Evolutionary conservation across 2,888 invertebrate species (phyloP), one percentile per base, ranked within the genome.

Genomic region (Phymatocera aterrima): DNA sequence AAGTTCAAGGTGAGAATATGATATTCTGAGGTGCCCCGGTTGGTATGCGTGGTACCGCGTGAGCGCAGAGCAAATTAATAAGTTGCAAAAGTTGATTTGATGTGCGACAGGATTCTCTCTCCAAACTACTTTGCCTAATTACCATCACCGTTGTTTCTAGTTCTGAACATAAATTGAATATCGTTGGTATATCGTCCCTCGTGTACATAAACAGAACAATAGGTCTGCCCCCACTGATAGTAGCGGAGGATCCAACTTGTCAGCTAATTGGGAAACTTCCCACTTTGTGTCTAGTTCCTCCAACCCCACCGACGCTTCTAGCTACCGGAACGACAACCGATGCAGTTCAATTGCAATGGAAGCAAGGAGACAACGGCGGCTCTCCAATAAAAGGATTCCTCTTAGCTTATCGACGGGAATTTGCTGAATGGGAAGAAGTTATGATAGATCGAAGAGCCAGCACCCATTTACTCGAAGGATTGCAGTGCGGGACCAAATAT

Each of bases 311-410:
- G 2, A 90, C 91, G 34, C 87, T 93, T 1, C 88, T 92, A 4
- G 91, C 92, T 1, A 91, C 92, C 57, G 91, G 92, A 2, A 91
- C 91, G 5, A 92, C 93, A 15, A 91, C 91, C 79, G 92, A 91
- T 79, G 91, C 92, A 0, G 92, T 93, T 0, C 92, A 92, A 60
- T 85, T 93, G 72, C 92, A 93, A 83, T 93, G 93, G 92, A 91
- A 91, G 81, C 90, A 91, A 82, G 92, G 92, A 68, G 93, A 93
- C 84, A 92, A 91, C 77, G 93, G 93, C 0, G 93, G 93, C 15
- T 91, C 93, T 0, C 91, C 92, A 5, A 88, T 93, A 40, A 91
- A 91, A 77, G 92, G 92, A n/a, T 93, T 92, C 82, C 89, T 92
- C 24, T 84, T 93, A 46, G 91, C 92, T 65, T 93, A 91, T 85